phyloP scores from a whole-genome alignment of 1,140 invertebrate species.

The Kradibia gibbosae region DNA sequence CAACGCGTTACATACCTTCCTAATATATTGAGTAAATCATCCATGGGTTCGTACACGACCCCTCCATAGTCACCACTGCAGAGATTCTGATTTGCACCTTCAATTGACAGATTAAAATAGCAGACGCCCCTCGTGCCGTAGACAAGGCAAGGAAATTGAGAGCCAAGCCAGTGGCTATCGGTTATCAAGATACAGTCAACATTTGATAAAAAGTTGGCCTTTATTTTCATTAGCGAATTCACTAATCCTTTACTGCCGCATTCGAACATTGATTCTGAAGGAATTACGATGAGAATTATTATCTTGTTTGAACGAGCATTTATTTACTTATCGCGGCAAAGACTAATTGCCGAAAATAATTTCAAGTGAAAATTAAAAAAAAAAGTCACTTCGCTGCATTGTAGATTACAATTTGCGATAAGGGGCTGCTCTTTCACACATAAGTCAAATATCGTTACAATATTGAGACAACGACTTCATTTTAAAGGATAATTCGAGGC shows the following conservation, averaged over 20 bases:
- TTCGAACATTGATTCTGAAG: slow-evolving; percentile 78
- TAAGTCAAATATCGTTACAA: too few relatives aligned
- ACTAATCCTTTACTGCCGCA: slow-evolving; percentile 71
- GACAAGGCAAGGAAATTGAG: slow-evolving; percentile 78
- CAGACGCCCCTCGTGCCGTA: slow-evolving; percentile 78
- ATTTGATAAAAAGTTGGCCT: slow-evolving; percentile 72
- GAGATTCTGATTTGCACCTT: slow-evolving; percentile 76
- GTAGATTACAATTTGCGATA: too few relatives aligned
- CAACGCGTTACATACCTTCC: slow-evolving; percentile 40
- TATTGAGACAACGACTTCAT: too few relatives aligned
- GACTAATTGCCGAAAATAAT: too few relatives aligned
- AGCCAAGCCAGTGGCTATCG: slow-evolving; percentile 82
- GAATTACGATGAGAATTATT: too few relatives aligned
- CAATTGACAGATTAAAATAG: slow-evolving; percentile 76
- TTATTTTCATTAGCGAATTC: slow-evolving; percentile 73
- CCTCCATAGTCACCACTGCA: slow-evolving; percentile 79
- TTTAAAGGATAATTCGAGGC: too few relatives aligned
- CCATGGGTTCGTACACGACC: slow-evolving; percentile 73
- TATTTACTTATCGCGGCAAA: too few relatives aligned
- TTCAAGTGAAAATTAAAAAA: too few relatives aligned
- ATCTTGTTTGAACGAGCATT: too few relatives aligned
- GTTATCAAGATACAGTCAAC: slow-evolving; percentile 78
- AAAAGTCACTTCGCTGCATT: too few relatives aligned
- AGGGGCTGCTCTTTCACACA: too few relatives aligned
- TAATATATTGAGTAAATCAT: slow-evolving; percentile 72